These are phyloP conservation scores for Tachyglossus aculeatus DNA, from an alignment of 2,797 vertebrate species.

Conservation along the genomic window DNA sequence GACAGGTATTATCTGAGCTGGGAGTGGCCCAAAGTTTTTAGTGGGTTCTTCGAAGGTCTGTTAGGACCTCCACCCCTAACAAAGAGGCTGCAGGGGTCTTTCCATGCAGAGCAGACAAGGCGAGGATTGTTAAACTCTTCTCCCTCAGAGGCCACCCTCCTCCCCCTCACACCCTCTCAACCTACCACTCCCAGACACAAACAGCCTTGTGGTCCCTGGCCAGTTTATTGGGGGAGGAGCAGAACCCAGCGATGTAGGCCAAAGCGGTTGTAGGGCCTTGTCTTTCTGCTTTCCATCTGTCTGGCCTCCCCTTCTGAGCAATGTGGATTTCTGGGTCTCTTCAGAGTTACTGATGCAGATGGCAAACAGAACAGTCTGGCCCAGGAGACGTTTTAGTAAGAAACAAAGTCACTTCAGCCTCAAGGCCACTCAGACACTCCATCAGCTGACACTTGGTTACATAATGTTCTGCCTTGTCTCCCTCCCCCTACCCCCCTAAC, in stretches of 20 bases:
- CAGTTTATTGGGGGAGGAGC: too few relatives aligned
- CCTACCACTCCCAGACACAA: background rate
- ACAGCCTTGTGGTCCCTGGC: too few relatives aligned
- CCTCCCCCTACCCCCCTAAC: too few relatives aligned
- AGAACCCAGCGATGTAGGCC: too few relatives aligned
- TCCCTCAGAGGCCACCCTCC: background rate
- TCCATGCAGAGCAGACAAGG: background rate
- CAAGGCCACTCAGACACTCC: conserved; percentile 21
- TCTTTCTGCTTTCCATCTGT: too few relatives aligned
- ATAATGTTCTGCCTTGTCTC: conserved; percentile 50
- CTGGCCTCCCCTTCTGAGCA: conserved; percentile 1
- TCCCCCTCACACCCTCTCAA: background rate
- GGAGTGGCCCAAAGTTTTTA: conserved; percentile 13
- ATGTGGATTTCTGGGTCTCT: background rate
- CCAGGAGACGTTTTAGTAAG: conserved; percentile 16
- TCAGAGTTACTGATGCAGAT: conserved; percentile 39
- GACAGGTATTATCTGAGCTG: conserved; percentile 11
- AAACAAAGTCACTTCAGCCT: conserved; percentile 12
- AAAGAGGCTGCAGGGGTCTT: background rate
- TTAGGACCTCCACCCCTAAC: too few relatives aligned
- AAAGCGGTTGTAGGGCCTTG: too few relatives aligned
- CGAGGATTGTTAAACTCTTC: background rate
- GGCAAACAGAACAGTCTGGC: conserved; percentile 12
- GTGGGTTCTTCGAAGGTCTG: conserved; percentile 23
- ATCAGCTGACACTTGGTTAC: conserved; percentile 23